Evolutionary conservation across 1,140 invertebrate species (phyloP), one percentile per base, ranked within the genome.

Genomic region (Cydia pomonella): DNA sequence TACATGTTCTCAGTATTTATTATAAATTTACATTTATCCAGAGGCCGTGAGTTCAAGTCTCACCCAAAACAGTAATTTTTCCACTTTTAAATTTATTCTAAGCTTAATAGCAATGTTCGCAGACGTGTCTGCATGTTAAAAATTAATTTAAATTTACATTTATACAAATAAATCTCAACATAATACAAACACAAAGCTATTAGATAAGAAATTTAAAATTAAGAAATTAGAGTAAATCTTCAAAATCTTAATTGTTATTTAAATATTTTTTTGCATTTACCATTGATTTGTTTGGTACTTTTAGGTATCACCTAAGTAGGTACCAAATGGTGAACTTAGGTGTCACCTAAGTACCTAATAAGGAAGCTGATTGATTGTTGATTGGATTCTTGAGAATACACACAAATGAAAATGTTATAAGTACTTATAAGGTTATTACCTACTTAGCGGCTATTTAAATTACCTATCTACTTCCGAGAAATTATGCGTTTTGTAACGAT

Each of bases 1-100:
- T 59, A 59, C 9, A 23, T 59, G 21, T 59, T 59, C 53, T 59
- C 53, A 59, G 21, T 59, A 63, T 73, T 73, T 64, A 64, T 18
- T 76, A 44, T 59, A 12, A 59, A n/a, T n/a, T n/a, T n/a, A n/a
- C n/a, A n/a, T n/a, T n/a, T n/a, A n/a, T n/a, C n/a, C n/a, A n/a
- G n/a, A n/a, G n/a, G n/a, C n/a, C n/a, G n/a, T n/a, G n/a, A n/a
- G n/a, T n/a, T n/a, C n/a, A n/a, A n/a, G n/a, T n/a, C n/a, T n/a
- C n/a, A n/a, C n/a, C n/a, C n/a, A n/a, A n/a, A n/a, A n/a, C n/a
- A n/a, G n/a, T n/a, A n/a, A n/a, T n/a, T n/a, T n/a, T n/a, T n/a
- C n/a, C n/a, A n/a, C n/a, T n/a, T n/a, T n/a, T n/a, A n/a, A n/a
- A n/a, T n/a, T n/a, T n/a, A n/a, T n/a, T n/a, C n/a, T n/a, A n/a